Conservation (phyloP, 1,140 invertebrate species). For the Philopotamus ludificatus region DNA sequence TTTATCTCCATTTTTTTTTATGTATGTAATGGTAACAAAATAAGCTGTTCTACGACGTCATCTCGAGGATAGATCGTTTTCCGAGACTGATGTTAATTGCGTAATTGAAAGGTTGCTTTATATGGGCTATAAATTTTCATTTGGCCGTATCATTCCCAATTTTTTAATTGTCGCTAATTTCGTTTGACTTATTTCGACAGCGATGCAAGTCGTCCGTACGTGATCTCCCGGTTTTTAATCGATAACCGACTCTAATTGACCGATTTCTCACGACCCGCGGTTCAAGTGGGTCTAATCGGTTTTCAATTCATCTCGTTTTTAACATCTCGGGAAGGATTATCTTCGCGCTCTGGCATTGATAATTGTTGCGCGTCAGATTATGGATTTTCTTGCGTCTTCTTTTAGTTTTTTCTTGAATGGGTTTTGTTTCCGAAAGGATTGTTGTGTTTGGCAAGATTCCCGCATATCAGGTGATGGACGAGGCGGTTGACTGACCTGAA, state of each 20-base stretch:
- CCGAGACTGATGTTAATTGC: no score
- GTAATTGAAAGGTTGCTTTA: conserved; percentile 8
- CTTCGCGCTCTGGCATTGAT: conserved; percentile 1
- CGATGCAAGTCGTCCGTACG: not conserved
- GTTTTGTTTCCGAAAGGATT: no score
- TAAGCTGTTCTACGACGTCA: no score
- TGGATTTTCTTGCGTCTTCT: not conserved
- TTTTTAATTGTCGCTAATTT: conserved; percentile 23
- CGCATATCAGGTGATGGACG: not conserved
- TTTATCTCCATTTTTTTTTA: no score
- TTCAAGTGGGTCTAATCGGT: conserved; percentile 1
- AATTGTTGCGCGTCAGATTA: conserved; percentile 15
- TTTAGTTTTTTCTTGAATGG: no score
- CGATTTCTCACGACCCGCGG: conserved; percentile 7
- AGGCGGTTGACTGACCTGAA: not conserved
- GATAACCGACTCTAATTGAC: conserved; percentile 17
- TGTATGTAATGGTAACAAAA: no score
- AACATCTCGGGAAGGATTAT: no score
- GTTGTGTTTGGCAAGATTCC: not conserved
- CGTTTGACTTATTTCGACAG: not conserved
- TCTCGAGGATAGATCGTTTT: no score
- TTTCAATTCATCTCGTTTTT: no score
- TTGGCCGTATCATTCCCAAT: conserved; percentile 9
- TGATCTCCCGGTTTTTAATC: not conserved
- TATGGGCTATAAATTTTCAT: conserved; percentile 22